Evolutionary conservation across 2,113 vertebrate genomes (phyloP), one percentile per base, ranked within the genome.

Genomic region (Neolamprologus modestus): DNA sequence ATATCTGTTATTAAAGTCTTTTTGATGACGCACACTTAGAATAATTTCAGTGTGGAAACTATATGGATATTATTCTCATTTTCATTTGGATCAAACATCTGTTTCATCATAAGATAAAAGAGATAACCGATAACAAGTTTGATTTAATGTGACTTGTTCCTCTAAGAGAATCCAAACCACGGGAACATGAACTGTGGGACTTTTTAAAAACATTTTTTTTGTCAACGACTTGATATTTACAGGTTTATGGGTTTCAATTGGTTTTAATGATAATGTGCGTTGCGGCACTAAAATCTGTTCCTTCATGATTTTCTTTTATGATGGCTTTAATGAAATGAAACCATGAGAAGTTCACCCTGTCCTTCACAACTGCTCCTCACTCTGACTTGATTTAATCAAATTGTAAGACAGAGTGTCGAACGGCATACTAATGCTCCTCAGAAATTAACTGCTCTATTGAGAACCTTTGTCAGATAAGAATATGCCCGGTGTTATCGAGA

Each of bases 341-440:
- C 57, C 81, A 82, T 84, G 81, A 85, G 89, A 94, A 94, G 94
- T 95, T 95, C 90, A 81, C 66, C 86, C 82, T 87, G 93, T 91
- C 95, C 95, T 96, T 95, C 93, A 92, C 82, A 82, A 90, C 89
- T 55, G 90, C 88, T 92, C 79, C 68, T 93, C 90, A 7, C 87
- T 89, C 82, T 90, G 94, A 94, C 91, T 95, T 91, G 93, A 94
- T 96, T 95, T 94, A 95, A 94, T 95, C 91, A 95, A 86, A 95
- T 87, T 87, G 88, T 88, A 81, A 88, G 92, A 92, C 84, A 28
- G 79, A 31, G 84, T n/a, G 40, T 83, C 10, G 82, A 28, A 85
- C 82, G 52, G 95, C 92, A 96, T 95, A 91, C 93, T 93, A 94
- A 95, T 93, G 87, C 50, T 78, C 17, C 82, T 66, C 61, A 10